phyloP scores from a whole-genome alignment of 2,888 invertebrate species.

The Drosophila stalkeri region DNA sequence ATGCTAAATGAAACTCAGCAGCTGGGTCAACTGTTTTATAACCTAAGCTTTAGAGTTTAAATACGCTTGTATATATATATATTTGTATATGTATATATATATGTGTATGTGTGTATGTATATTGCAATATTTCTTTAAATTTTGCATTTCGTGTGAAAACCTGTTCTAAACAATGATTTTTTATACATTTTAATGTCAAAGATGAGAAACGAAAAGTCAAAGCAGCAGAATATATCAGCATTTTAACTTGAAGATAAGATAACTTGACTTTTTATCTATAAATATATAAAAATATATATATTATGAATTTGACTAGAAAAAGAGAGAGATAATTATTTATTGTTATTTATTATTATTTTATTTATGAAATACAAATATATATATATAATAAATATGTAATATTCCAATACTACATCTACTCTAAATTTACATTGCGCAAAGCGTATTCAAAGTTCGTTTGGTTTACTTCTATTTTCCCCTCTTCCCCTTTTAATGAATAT shows the following conservation, averaged over 20 bases:
- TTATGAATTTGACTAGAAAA: background rate
- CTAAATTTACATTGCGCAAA: background rate
- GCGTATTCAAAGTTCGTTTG: constrained; percentile 5
- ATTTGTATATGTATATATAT: too few species aligned
- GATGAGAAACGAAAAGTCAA: background rate
- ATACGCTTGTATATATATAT: background rate
- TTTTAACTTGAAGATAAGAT: background rate
- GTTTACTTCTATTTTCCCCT: background rate
- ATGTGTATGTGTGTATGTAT: too few species aligned
- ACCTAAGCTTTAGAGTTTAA: too few species aligned
- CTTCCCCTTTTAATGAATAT: constrained; percentile 19
- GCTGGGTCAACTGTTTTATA: constrained; percentile 4
- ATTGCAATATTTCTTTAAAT: too few species aligned
- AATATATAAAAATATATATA: background rate
- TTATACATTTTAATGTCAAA: constrained; percentile 2
- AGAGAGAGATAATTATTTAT: too few species aligned
- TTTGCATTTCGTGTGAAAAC: background rate
- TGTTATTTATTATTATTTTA: too few species aligned
- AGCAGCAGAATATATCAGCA: background rate
- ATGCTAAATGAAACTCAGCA: background rate
- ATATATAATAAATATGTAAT: too few species aligned
- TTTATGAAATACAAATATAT: too few species aligned
- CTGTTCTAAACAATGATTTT: background rate
- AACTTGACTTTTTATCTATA: background rate
- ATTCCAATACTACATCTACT: too few species aligned